phyloP scores from a whole-genome alignment of 2,888 invertebrate genomes.

The Eupithecia vulgata region DNA sequence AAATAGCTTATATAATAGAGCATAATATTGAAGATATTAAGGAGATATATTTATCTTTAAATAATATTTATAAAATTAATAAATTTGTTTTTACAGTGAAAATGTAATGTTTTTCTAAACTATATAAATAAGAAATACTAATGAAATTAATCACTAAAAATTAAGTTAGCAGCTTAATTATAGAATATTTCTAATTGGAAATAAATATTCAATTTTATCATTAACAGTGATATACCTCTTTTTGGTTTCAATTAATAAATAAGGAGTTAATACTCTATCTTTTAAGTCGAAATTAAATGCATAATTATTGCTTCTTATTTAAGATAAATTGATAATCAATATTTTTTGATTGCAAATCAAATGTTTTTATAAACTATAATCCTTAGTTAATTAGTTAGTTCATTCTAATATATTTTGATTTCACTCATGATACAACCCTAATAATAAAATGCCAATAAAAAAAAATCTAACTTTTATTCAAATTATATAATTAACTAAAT shows the following conservation, averaged over 20 bases:
- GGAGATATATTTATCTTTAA: slow-evolving; percentile 63
- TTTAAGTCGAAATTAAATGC: slow-evolving; percentile 80
- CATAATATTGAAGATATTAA: slow-evolving; percentile 74
- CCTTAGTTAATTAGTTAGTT: slow-evolving; percentile 63
- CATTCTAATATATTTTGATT: slow-evolving; percentile 75
- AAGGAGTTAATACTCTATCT: slow-evolving; percentile 78
- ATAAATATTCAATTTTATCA: slow-evolving; percentile 81
- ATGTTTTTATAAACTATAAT: slow-evolving; percentile 72
- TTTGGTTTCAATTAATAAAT: slow-evolving; percentile 84
- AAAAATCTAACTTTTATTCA: slow-evolving; percentile 66
- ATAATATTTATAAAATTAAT: slow-evolving; percentile 63
- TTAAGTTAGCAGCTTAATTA: slow-evolving; percentile 87
- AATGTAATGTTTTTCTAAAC: slow-evolving; percentile 87
- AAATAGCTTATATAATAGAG: slow-evolving; percentile 72
- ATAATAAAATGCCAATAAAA: slow-evolving; percentile 82
- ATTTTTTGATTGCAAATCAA: slow-evolving; percentile 75
- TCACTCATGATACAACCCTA: slow-evolving; percentile 73
- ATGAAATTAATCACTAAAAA: slow-evolving; percentile 79
- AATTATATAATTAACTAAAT: slow-evolving; percentile 59
- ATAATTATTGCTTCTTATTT: slow-evolving; percentile 83
- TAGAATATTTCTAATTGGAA: slow-evolving; percentile 85
- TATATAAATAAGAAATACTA: slow-evolving; percentile 85
- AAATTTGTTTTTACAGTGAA: slow-evolving; percentile 86
- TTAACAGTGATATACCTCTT: slow-evolving; percentile 88
- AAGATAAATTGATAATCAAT: slow-evolving; percentile 71